phyloP scores from a whole-genome alignment of 1,140 invertebrate genomes.

The Stratiolaelaps scimitus region DNA sequence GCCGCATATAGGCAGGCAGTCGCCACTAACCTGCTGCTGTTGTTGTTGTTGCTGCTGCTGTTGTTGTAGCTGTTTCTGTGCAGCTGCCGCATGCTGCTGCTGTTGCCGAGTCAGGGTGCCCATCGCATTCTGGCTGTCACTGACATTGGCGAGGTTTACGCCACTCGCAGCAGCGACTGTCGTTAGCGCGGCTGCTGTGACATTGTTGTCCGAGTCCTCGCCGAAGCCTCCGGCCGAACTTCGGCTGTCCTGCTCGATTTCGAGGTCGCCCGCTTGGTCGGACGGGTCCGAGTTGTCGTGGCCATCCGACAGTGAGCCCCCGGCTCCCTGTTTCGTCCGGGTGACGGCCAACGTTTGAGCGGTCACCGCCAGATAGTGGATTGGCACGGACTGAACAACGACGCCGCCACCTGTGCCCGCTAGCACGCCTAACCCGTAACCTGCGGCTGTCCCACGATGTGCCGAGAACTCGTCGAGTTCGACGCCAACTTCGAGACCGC shows the following conservation, averaged over 20 bases:
- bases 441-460: not conserved
- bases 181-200: not conserved
- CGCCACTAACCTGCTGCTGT: no score
- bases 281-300: constrained; percentile 15
- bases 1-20: no score
- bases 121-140: no score
- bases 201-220: constrained; percentile 14
- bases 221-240: not conserved
- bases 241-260: not conserved
- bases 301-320: constrained; percentile 8
- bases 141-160: no score
- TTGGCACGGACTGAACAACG: constrained; percentile 13
- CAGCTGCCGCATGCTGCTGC: no score
- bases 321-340: constrained; percentile 3
- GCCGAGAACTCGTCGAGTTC: constrained; percentile 19
- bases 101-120: no score
- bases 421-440: not conserved
- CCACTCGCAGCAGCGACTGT: not conserved
- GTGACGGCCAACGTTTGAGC: constrained; percentile 19
- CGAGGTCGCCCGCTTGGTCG: not conserved
- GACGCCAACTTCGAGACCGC: constrained; percentile 7
- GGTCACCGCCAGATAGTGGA: constrained; percentile 18
- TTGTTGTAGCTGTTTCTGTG: not conserved
- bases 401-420: not conserved
- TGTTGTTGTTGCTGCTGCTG: not conserved